A percentile compares a stretch with the other conserved stretches of the same genome.
Conservation (phyloP, 2,888 invertebrate species). For the Aporophyla nigra region DNA sequence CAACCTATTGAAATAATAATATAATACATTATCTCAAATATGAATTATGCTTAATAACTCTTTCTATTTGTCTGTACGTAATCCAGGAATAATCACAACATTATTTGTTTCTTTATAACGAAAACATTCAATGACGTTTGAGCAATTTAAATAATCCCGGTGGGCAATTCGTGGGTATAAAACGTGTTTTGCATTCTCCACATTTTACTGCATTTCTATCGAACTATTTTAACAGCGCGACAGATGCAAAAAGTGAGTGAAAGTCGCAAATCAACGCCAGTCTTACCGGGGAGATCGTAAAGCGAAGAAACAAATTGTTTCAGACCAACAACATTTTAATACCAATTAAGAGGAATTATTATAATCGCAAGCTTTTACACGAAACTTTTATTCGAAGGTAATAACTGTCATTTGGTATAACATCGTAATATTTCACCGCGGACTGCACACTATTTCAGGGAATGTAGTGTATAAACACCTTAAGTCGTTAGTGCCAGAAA, state of each 20-base stretch:
- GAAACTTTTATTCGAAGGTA: constrained; percentile 53
- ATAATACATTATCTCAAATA: constrained; percentile 42
- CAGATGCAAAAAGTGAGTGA: constrained; percentile 52
- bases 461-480: constrained; percentile 66
- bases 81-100: constrained; percentile 34
- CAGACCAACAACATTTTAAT: constrained; percentile 52
- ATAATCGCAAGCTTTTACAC: constrained; percentile 57
- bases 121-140: constrained; percentile 41
- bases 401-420: constrained; percentile 60
- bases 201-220: constrained; percentile 45
- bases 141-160: constrained; percentile 50
- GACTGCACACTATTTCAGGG: constrained; percentile 50
- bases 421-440: constrained; percentile 52
- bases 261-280: constrained; percentile 52
- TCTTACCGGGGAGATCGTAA: constrained; percentile 44
- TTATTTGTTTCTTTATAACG: constrained; percentile 8
- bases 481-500: constrained; percentile 65
- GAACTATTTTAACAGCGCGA: constrained; percentile 34
- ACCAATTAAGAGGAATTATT: constrained; percentile 67
- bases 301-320: constrained; percentile 58
- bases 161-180: constrained; percentile 16
- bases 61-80: constrained; percentile 21
- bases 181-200: constrained; percentile 20
- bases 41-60: constrained; percentile 37
- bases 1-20: not conserved